Percentiles rank a stretch among this genome's conserved stretches.
Conservation (phyloP, 2,888 invertebrate species). For the Carcina quercana region DNA sequence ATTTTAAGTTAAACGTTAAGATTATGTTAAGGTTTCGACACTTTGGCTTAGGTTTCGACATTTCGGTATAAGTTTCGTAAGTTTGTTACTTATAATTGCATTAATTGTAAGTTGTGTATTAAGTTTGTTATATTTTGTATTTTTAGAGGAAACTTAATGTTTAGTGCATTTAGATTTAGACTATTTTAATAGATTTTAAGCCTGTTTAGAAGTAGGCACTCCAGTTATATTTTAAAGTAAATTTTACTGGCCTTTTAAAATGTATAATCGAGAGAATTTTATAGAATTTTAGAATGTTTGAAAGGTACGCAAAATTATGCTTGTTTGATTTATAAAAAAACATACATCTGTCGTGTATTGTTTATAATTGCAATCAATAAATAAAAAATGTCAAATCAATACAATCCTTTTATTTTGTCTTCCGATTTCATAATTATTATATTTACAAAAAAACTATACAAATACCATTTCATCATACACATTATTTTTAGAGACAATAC, state of each 20-base stretch:
- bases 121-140: too few species aligned
- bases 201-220: constrained; percentile 25
- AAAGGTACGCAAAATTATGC: constrained; percentile 36
- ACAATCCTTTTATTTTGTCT: neutral
- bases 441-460: too few species aligned
- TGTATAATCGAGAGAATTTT: constrained; percentile 39
- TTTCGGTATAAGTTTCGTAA: too few species aligned
- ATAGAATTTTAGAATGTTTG: constrained; percentile 33
- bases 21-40: too few species aligned
- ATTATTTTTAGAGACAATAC: too few species aligned
- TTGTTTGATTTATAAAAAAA: constrained; percentile 36
- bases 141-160: too few species aligned
- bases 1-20: too few species aligned
- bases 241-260: constrained; percentile 33
- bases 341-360: neutral
- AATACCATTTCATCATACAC: too few species aligned
- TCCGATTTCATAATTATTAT: too few species aligned
- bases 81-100: too few species aligned
- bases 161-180: constrained; percentile 34
- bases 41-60: too few species aligned
- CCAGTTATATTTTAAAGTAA: constrained; percentile 23
- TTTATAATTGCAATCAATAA: constrained; percentile 14
- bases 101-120: too few species aligned
- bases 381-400: constrained; percentile 13
- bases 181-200: constrained; percentile 50